phyloP scores from a whole-genome alignment of 2,888 invertebrate species.

The Saturnia japonica region DNA sequence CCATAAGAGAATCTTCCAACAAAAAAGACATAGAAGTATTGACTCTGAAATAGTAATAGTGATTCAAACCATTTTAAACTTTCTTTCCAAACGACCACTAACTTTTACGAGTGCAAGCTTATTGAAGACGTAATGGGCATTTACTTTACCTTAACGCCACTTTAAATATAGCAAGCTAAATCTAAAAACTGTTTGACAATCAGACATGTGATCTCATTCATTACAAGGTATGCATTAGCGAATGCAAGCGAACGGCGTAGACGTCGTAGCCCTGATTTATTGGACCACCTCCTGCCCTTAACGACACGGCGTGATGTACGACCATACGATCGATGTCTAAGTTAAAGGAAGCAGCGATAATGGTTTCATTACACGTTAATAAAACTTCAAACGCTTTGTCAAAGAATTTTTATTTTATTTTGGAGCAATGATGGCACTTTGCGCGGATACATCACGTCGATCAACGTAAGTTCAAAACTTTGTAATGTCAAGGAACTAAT shows the following conservation, averaged over 20 bases:
- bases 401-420: not conserved
- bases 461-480: no score
- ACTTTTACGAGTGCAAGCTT: not conserved
- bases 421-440: no score
- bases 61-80: not conserved
- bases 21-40: not conserved
- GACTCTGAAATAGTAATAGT: not conserved
- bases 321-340: conserved; percentile 40
- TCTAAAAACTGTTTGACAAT: conserved; percentile 53
- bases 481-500: no score
- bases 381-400: not conserved
- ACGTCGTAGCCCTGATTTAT: conserved; percentile 77
- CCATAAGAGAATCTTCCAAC: not conserved
- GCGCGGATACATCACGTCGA: no score
- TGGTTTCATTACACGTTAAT: not conserved
- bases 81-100: not conserved
- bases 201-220: conserved; percentile 71
- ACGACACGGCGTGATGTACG: conserved; percentile 78
- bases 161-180: conserved; percentile 24
- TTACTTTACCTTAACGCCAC: not conserved
- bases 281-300: conserved; percentile 80
- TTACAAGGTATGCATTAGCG: conserved; percentile 69
- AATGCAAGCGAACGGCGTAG: conserved; percentile 68
- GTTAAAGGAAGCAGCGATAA: conserved; percentile 25
- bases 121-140: not conserved